These are phyloP conservation scores for Boulengeromyrus knoepffleri DNA, from an alignment of 2,113 vertebrate species.

Conservation along the genomic window DNA sequence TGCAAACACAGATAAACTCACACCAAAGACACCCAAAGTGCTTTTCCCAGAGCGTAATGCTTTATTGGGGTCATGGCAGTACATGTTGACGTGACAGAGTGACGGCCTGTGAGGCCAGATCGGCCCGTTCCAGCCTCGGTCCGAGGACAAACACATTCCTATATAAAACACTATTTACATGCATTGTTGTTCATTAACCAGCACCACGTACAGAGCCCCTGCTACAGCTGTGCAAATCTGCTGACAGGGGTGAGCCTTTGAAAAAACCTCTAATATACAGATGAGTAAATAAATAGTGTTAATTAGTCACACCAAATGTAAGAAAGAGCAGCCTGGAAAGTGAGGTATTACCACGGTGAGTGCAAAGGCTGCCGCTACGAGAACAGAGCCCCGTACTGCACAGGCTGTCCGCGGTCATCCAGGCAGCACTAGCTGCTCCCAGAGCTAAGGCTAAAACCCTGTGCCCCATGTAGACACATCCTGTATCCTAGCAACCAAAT, in stretches of 20 bases:
- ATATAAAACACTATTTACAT: slow-evolving; percentile 19
- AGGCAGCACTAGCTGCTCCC: neutral
- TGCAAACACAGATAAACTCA: neutral
- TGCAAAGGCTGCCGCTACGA: neutral
- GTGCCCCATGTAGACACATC: neutral
- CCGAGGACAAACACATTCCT: neutral
- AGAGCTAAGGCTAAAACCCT: neutral
- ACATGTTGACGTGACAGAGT: neutral
- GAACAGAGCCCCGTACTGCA: neutral
- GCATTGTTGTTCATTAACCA: neutral
- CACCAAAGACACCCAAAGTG: neutral
- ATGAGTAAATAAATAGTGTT: neutral
- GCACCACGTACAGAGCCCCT: neutral
- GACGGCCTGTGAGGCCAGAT: neutral
- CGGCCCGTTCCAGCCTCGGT: neutral
- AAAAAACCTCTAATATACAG: neutral
- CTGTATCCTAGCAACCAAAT: neutral
- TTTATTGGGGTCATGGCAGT: neutral
- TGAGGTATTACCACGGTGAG: neutral
- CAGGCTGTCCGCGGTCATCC: neutral
- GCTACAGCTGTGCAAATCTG: neutral
- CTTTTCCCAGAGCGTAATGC: neutral
- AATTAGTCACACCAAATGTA: neutral
- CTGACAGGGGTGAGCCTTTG: neutral
- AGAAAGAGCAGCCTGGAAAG: neutral